Conservation (phyloP, 2,797 vertebrate species). For the Aeoliscus strigatus region DNA sequence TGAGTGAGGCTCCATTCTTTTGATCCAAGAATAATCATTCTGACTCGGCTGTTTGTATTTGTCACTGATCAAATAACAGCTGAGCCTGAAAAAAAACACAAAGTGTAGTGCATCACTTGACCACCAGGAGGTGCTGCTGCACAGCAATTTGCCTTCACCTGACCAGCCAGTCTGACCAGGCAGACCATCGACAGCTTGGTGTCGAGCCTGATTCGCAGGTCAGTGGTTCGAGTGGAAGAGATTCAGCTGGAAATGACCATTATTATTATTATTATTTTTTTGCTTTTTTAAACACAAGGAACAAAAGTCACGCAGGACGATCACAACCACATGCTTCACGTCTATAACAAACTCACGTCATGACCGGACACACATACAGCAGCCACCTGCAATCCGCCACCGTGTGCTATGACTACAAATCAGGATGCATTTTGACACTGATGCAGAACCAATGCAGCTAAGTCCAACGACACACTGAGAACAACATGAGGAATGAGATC, state of each 20-base stretch:
- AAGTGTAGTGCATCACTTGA: constrained; percentile 18
- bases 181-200: constrained; percentile 2
- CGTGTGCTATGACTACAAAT: constrained; percentile 62
- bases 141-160: constrained; percentile 20
- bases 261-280: constrained; percentile 24
- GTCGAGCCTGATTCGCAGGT: constrained; percentile 25
- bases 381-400: constrained; percentile 64
- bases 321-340: constrained; percentile 77
- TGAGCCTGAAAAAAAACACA: too few species aligned
- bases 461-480: constrained; percentile 62
- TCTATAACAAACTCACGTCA: constrained; percentile 41
- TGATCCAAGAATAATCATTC: too few species aligned
- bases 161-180: background rate
- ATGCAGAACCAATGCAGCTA: constrained; percentile 72
- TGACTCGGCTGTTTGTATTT: too few species aligned
- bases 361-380: constrained; percentile 53
- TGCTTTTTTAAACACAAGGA: background rate
- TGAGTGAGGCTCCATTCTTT: too few species aligned
- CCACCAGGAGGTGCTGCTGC: constrained; percentile 60
- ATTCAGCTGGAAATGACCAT: constrained; percentile 74
- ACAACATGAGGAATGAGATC: constrained; percentile 68
- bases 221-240: constrained; percentile 35
- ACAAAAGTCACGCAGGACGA: constrained; percentile 52
- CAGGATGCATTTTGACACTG: constrained; percentile 71
- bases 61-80: too few species aligned